These are phyloP conservation scores for Petrolisthes manimaculis DNA, from an alignment of 2,888 invertebrate species.

Conservation along the genomic window DNA sequence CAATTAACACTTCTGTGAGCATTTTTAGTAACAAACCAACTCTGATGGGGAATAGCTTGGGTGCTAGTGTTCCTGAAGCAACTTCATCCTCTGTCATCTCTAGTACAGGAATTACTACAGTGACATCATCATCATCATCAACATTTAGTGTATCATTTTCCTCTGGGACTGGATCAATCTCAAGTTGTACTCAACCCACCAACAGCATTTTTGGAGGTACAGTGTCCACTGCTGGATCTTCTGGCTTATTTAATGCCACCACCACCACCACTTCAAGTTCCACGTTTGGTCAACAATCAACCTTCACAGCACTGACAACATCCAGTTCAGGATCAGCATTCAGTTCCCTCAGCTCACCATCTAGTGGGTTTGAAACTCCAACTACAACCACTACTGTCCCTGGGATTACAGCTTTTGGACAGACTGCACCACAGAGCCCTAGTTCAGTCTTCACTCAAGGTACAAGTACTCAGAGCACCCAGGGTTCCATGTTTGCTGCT, in stretches of 20 bases:
- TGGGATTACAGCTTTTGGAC: slow-evolving; percentile 67
- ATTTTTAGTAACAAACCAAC: not conserved
- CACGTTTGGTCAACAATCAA: slow-evolving; percentile 30
- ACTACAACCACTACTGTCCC: slow-evolving; percentile 61
- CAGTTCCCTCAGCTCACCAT: slow-evolving; percentile 38
- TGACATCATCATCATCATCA: not conserved
- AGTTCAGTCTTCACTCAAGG: slow-evolving; percentile 67
- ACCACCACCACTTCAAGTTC: slow-evolving; percentile 6
- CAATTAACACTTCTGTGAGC: not conserved
- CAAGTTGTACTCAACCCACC: not conserved
- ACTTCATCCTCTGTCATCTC: not conserved
- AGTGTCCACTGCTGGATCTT: not conserved
- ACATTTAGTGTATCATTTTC: not conserved
- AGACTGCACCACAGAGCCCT: slow-evolving; percentile 53
- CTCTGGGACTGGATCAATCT: not conserved
- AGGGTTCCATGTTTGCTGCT: slow-evolving; percentile 67
- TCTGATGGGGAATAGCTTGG: not conserved
- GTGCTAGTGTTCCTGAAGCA: not conserved
- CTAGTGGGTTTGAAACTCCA: slow-evolving; percentile 51
- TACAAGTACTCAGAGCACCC: slow-evolving; percentile 63
- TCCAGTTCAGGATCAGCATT: slow-evolving; percentile 62
- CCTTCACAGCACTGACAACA: slow-evolving; percentile 32
- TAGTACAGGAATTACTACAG: not conserved
- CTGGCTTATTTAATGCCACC: slow-evolving; percentile 6
- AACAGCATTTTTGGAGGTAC: not conserved